Base-by-base conservation (phyloP, 2,113 vertebrate species). In the Bothrops jararaca region DNA sequence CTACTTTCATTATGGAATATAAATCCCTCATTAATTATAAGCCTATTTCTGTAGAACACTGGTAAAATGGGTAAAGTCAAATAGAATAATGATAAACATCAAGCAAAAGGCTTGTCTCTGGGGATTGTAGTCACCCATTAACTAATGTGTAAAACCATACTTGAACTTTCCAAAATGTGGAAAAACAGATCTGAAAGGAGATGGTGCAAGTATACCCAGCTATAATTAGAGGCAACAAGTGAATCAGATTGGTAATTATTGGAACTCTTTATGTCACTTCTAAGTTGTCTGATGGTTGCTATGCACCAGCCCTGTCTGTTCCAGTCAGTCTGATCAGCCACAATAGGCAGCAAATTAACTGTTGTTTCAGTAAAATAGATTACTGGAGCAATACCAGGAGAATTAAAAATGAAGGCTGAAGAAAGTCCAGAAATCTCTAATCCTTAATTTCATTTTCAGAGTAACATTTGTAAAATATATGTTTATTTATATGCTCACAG, bases 261-360 rank as follows among this genome's bases (percentile, higher is more conserved):
- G 54, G 53, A 74, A 89, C 50, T 93, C 8, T 90, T 92, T 48
- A 80, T 92, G 90, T 90, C 94, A 90, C 56, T 94, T 93, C 88
- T 86, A 0, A 20, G 42, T 90, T 89, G 93, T 94, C 94, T 94
- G 8, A 94, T 95, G 92, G 87, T 92, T 91, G 52, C 94, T 94
- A 94, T 88, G 90, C 54, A 89, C n/a, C 53, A 60, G 18, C 5
- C 54, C 34, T 89, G 58, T 89, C 64, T 86, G n/a, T 45, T 86
- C n/a, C 29, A 85, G 60, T 29, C 52, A 29, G 29, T 54, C 86
- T 53, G 34, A 91, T 74, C 6, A 91, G 42, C 13, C 54, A 60
- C 11, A 85, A 39, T 26, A 60, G n/a, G 54, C 50, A 80, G 52
- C 85, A 88, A 88, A 91, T 80, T 88, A 91, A 88, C 34, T 20